Evolutionary conservation across 1,140 invertebrate species (phyloP), one percentile per base, ranked within the genome.

Genomic region (Drosophila prosaltans): DNA sequence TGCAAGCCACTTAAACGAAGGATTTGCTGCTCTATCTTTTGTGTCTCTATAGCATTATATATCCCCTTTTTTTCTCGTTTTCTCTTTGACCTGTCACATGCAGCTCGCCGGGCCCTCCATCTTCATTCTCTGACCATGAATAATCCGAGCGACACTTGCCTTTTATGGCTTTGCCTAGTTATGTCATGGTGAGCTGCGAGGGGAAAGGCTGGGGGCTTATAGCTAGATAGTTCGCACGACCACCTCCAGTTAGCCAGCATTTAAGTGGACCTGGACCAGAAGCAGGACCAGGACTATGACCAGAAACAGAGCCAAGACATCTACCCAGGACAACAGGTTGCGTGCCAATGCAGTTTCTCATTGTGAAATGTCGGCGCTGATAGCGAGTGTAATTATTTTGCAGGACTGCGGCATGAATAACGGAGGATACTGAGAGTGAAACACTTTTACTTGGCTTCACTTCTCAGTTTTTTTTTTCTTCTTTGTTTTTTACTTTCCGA

Each of bases 71-170:
- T 59, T 51, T 43, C 58, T 60, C 59, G 45, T 41, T 41, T 32
- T 55, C 43, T 55, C 30, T 48, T 71, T 28, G 21, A 65, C 57
- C 74, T 77, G 74, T 77, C 74, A 77, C 45, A 61, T 48, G 41
- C 74, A 77, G 55, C 61, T 65, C 64, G 39, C 58, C 39, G 43
- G 72, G 28, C 68, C 64, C 79, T 86, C 65, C 70, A 88, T 86
- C 78, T 89, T 76, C 84, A 89, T 88, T 71, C 82, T 60, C 76
- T 70, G 78, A 66, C 78, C 84, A 89, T 88, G 84, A 89, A 89
- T 88, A 88, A 89, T 83, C 84, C 84, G 71, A 80, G 80, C 69
- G 81, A 89, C 84, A 89, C 84, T 88, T 88, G 84, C 84, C 77
- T 88, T 88, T 88, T 84, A 88, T 88, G 81, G 84, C 84, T 72